Evolutionary conservation across 2,888 invertebrate species (phyloP), one percentile per base, ranked within the genome.

Genomic region (Cepaea hortensis): DNA sequence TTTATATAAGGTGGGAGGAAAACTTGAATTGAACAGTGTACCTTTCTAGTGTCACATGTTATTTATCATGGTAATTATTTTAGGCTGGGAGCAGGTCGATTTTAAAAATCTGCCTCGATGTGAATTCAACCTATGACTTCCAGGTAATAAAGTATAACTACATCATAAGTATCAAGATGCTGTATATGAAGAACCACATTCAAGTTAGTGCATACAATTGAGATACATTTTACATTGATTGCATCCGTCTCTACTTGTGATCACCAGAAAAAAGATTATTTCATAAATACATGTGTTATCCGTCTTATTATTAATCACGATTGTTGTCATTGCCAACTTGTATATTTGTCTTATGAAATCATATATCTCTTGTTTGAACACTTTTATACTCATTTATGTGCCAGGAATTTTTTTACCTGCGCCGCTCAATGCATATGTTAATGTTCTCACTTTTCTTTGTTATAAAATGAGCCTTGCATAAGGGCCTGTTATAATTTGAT

Each of bases 401-500:
- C 76, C 84, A 84, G 84, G 76, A 76, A 55, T 55, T 55, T 46
- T 76, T 83, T 84, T 75, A 76, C 84, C 84, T 76, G 76, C 23
- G 18, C 35, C 50, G 84, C 84, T 84, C 84, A 84, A 84, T 75
- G 76, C 75, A 84, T 84, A 84, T 76, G 50, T 82, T 50, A 68
- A 72, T 73, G 73, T 82, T 72, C 20, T 81, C 70, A 61, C n/a
- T 6, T 68, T 11, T n/a, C 13, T n/a, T 79, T 50, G 61, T 61
- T 20, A 61, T 55, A 79, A 61, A 3, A 13, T 79, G 3, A 35
- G 35, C n/a, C 79, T 35, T 62, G 15, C 18, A 0, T 11, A 15
- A 65, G 11, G 61, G 50, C 55, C 20, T 77, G 55, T 76, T 76
- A 15, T 55, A 55, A 55, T 55, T 55, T 55, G 55, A 9, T 55